Evolutionary conservation across 2,888 invertebrate species (phyloP), one percentile per base, ranked within the genome.

Genomic region (Fabriciana adippe): DNA sequence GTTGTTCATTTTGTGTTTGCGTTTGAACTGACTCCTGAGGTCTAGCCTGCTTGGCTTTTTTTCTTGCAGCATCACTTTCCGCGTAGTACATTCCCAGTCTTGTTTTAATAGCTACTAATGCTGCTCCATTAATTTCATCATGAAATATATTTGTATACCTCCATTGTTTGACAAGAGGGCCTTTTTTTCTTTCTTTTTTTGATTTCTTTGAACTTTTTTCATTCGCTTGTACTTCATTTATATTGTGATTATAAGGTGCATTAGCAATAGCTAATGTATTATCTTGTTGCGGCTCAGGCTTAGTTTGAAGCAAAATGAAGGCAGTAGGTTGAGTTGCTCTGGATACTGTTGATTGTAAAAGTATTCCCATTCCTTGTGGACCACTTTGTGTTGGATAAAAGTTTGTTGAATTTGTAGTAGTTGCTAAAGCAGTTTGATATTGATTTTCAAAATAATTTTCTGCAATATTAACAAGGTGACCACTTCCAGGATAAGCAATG

Each of bases 81-180:
- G 92, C 90, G 80, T 93, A 93, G 72, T 93, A 93, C 90, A 93
- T 92, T 4, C 89, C 90, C 41, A 93, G 81, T 67, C 93, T 86
- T 5, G 93, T 93, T 75, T 93, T 93, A n/a, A 93, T 93, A 16
- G 93, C 93, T 51, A 91, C 89, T 51, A 93, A 78, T 48, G 93
- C 92, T 51, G 92, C 91, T 51, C 93, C 93, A 81, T 93, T 93
- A 4, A 93, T 93, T 77, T 93, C 93, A 78, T 93, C 93, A 81
- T 93, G 93, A 73, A 93, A 93, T 75, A 93, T 91, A 76, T 93
- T 93, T 18, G 93, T 93, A 73, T 93, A 93, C 71, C 93, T 84
- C 93, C 93, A 93, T 71, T 93, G 93, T 75, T 93, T 93, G 0
- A 93, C 93, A 55, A 90, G 75, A 59, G 93, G 92, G 5, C 93